Evolutionary conservation across 2,888 invertebrate species (phyloP).

Genomic region (Crossocerus cetratus): DNA sequence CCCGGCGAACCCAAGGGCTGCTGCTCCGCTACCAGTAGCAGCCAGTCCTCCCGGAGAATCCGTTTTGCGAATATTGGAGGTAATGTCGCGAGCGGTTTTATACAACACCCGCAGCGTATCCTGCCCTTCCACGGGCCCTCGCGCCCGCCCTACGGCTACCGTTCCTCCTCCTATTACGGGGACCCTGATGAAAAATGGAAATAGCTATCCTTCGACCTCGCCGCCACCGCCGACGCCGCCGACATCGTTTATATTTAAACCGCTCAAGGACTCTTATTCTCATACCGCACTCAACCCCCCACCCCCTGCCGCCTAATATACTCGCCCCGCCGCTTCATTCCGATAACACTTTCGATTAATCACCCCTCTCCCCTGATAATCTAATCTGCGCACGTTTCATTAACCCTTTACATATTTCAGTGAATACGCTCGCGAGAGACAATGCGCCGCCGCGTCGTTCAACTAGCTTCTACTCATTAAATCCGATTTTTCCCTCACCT

Average conservation of each 20-base stretch:
- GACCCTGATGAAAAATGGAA: slow-evolving; percentile 75
- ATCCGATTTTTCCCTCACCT: no score
- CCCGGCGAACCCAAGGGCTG: slow-evolving; percentile 30
- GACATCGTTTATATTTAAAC: slow-evolving; percentile 49
- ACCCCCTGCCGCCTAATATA: slow-evolving; percentile 19
- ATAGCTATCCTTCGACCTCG: slow-evolving; percentile 65
- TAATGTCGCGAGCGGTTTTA: slow-evolving; percentile 76
- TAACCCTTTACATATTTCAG: no score
- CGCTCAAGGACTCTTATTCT: slow-evolving; percentile 23
- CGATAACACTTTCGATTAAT: no score
- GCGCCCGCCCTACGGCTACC: slow-evolving; percentile 46
- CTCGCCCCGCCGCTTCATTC: slow-evolving; percentile 10
- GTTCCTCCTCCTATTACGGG: slow-evolving; percentile 55
- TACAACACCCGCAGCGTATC: slow-evolving; percentile 67
- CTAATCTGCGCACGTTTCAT: no score
- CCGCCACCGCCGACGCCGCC: slow-evolving; percentile 20
- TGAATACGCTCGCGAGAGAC: no score
- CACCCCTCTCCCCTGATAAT: no score
- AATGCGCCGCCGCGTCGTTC: no score
- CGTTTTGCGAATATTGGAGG: slow-evolving; percentile 77
- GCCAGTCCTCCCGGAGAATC: slow-evolving; percentile 67
- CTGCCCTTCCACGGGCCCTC: slow-evolving; percentile 56
- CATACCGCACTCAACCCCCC: slow-evolving; percentile 7
- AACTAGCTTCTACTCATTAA: no score
- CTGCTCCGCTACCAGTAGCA: slow-evolving; percentile 41